Evolutionary conservation across 2,888 invertebrate species (phyloP), one percentile per base, ranked within the genome.

Genomic region (Trileptium ribeirensis): DNA sequence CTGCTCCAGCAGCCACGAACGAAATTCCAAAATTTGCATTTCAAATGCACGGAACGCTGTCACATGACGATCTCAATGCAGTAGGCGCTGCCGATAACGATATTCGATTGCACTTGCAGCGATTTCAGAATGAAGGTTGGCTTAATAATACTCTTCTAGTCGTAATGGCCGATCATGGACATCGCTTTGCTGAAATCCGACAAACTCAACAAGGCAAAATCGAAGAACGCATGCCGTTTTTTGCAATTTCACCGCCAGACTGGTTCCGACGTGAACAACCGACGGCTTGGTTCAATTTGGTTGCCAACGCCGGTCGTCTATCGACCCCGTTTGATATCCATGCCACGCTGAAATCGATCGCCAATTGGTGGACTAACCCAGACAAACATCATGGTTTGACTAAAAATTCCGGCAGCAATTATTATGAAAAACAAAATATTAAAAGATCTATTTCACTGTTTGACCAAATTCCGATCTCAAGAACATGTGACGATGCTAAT

Each of bases 321-420:
- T 92, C 93, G 0, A 94, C 95, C 0, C 96, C 96, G 0, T 96
- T 95, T 87, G 97, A 97, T 88, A 91, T 97, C 40, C 92, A 96
- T 88, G 92, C 92, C 64, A 95, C 95, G 0, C 90, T 97, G 0
- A 89, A 92, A 83, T 92, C 93, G 86, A 91, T 94, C 0, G 87
- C 95, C 2, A 90, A 92, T 81, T 88, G 84, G 78, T n/a, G n/a
- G n/a, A n/a, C n/a, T n/a, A n/a, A n/a, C n/a, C n/a, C n/a, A n/a
- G 82, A 86, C 85, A 29, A 31, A 67, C 33, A 29, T 2, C 0
- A 83, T 51, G n/a, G n/a, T n/a, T n/a, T n/a, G n/a, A n/a, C n/a
- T n/a, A n/a, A n/a, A n/a, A n/a, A n/a, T n/a, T n/a, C n/a, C n/a
- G n/a, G n/a, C n/a, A 33, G 36, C 8, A n/a, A n/a, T n/a, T n/a